A percentile compares a stretch with the other conserved stretches of the same genome.
phyloP scores from a whole-genome alignment of 2,113 vertebrate genomes.

The Hucho hucho region DNA sequence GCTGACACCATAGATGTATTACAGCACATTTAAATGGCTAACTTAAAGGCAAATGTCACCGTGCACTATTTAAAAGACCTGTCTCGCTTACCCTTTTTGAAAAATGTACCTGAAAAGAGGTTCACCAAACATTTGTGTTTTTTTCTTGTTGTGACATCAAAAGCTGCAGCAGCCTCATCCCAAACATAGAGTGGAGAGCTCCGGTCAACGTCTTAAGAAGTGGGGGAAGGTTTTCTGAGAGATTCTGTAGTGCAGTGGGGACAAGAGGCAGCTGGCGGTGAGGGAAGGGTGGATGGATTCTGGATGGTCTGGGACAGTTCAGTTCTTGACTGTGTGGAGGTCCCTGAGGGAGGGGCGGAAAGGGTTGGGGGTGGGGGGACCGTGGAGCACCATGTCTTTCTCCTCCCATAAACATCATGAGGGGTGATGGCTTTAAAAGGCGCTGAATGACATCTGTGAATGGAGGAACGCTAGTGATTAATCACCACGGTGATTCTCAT shows the following conservation, averaged over 20 bases:
- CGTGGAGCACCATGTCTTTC: constrained; percentile 59
- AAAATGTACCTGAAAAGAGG: not conserved
- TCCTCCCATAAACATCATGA: constrained; percentile 66
- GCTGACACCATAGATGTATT: not conserved
- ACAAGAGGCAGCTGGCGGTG: constrained; percentile 28
- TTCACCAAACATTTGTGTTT: not conserved
- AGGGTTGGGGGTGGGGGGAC: not conserved
- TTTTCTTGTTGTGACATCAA: not conserved
- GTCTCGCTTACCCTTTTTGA: not conserved
- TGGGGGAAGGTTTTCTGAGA: not conserved
- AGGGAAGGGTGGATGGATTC: not conserved
- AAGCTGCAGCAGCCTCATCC: not conserved
- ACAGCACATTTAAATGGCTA: not conserved
- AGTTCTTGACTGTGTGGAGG: constrained; percentile 62
- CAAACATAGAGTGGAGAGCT: not conserved
- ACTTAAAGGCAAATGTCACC: not conserved
- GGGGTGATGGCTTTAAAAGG: constrained; percentile 73
- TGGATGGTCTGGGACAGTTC: not conserved
- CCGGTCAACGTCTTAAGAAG: not conserved
- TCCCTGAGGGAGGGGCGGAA: constrained; percentile 59
- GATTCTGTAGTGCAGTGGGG: not conserved
- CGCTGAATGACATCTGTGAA: constrained; percentile 72
- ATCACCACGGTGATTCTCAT: constrained; percentile 73
- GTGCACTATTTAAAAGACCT: not conserved
- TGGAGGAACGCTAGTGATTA: constrained; percentile 70